phyloP scores from a whole-genome alignment of 2,888 invertebrate species.

The Vesta saturnalis region DNA sequence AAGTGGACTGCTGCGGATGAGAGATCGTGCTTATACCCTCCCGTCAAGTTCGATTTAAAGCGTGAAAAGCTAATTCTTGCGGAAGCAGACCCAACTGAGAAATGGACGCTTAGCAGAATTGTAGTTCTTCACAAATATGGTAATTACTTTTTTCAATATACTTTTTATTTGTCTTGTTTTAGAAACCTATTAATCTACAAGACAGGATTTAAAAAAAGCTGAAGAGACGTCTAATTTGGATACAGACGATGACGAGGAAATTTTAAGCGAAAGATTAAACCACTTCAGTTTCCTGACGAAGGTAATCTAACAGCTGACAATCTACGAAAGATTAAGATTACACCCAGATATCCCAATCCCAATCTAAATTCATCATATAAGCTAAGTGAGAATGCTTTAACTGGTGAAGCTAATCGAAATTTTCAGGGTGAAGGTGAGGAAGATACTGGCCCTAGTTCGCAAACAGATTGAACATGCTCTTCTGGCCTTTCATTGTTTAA shows the following conservation, averaged over 20 bases:
- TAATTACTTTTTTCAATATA: neutral
- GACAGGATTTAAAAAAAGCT: conserved; percentile 16
- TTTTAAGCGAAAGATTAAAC: neutral
- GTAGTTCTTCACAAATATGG: conserved; percentile 13
- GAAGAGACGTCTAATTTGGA: conserved; percentile 16
- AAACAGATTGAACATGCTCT: no score
- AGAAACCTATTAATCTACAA: conserved; percentile 11
- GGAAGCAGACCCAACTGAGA: neutral
- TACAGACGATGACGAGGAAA: conserved; percentile 1
- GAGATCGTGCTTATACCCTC: neutral
- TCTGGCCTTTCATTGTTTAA: no score
- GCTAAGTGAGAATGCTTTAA: no score
- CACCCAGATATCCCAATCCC: no score
- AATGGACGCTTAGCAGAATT: conserved; percentile 2
- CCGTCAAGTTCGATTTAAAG: conserved; percentile 5
- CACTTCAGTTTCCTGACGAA: no score
- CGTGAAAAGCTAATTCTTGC: conserved; percentile 5
- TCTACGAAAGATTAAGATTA: no score
- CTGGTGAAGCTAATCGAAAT: no score
- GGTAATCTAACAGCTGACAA: no score
- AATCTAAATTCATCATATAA: no score
- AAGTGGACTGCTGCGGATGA: conserved; percentile 7
- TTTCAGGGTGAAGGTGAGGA: no score
- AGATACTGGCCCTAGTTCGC: no score
- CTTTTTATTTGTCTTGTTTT: neutral